A percentile compares a stretch with the other conserved stretches of the same genome.
phyloP scores from a whole-genome alignment of 2,113 vertebrate species.

The Anolis sagrei region DNA sequence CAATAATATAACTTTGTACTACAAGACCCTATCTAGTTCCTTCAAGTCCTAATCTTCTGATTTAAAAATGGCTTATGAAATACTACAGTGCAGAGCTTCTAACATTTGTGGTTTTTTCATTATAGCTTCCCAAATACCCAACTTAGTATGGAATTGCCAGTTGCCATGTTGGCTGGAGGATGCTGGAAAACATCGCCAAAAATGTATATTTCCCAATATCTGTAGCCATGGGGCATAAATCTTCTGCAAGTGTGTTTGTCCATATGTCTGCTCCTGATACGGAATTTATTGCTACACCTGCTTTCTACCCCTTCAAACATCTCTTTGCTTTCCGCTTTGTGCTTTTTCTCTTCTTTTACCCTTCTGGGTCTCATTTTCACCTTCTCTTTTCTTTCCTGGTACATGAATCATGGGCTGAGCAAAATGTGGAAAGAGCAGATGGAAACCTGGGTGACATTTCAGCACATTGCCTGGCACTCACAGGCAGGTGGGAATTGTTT shows the following conservation, averaged over 20 bases:
- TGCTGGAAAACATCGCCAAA: too few species aligned
- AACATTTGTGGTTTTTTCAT: too few species aligned
- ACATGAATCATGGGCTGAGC: conserved; percentile 22
- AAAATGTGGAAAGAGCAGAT: conserved; percentile 3
- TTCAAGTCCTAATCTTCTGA: too few species aligned
- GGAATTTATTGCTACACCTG: conserved; percentile 17
- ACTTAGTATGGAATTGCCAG: too few species aligned
- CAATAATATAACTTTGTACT: too few species aligned
- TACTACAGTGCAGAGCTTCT: too few species aligned
- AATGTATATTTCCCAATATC: neutral
- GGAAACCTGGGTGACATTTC: neutral
- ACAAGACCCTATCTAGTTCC: too few species aligned
- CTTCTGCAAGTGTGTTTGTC: rapidly evolving
- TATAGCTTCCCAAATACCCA: too few species aligned
- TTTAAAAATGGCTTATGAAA: too few species aligned
- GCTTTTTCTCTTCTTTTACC: neutral
- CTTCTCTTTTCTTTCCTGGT: conserved; percentile 19
- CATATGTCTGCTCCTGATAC: neutral
- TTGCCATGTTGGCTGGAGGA: too few species aligned
- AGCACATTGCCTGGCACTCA: neutral
- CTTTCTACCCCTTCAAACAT: neutral
- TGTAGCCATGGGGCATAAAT: neutral
- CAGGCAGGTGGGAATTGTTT: neutral
- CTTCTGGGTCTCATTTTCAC: neutral
- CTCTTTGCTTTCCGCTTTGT: neutral